Base-by-base conservation (phyloP, 1,140 invertebrate species). In the Sycobia sp. region DNA sequence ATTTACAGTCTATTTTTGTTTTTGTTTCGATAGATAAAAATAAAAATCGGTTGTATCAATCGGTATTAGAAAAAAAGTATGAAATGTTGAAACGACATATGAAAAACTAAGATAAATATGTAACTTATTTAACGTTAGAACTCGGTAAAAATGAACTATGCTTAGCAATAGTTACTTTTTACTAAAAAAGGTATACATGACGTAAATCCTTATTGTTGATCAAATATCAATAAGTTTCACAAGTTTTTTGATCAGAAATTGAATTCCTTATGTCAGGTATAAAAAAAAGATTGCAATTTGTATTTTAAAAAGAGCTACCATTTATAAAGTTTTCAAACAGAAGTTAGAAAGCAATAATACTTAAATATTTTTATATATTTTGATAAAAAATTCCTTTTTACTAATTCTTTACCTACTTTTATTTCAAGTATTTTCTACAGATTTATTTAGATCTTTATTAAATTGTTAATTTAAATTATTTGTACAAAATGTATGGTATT, bases 41-140 rank as follows among this genome's bases (percentile, higher is more conserved):
- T 57, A 23, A 51, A 44, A 43, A 49, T 60, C 62, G 56, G 62
- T 59, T 65, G 49, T 59, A 59, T 65, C 62, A 65, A 65, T 65
- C 56, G 49, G 49, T 59, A 11, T 56, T 36, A 56, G 49, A 49
- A 4, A 8, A 16, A 38, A 50, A 50, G 20, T 54, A 44, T 64
- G 44, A 56, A 38, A 25, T 23, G n/a, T 39, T 62, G n/a, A n/a
- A n/a, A n/a, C n/a, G n/a, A n/a, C n/a, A n/a, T n/a, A n/a, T 46
- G 27, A 61, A 7, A 41, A 43, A 46, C 18, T 16, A n/a, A 44
- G 9, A 23, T 49, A 55, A 47, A 62, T 41, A 55, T 62, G 23
- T 62, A 47, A 62, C 23, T 62, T 62, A 62, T 62, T 62, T 47
- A 62, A 49, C 13, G 22, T 55, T 47, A 62, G n/a, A 2, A 22